phyloP scores from a whole-genome alignment of 2,888 invertebrate species.

The Phengaris arion region DNA sequence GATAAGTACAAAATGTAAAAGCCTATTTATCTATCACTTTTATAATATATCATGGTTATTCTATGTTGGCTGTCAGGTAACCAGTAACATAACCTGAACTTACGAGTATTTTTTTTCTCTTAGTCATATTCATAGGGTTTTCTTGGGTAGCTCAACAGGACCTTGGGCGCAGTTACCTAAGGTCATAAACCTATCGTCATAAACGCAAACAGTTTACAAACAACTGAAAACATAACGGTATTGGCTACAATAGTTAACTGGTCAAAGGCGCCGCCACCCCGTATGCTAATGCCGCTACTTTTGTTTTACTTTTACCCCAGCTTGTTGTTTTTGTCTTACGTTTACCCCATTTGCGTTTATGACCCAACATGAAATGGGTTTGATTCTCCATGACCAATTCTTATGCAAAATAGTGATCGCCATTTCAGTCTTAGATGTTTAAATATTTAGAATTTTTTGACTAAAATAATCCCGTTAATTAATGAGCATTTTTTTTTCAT shows the following conservation, averaged over 20 bases:
- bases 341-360: not conserved
- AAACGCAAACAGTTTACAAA: conserved; percentile 4
- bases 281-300: conserved; percentile 7
- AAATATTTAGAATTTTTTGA: no score
- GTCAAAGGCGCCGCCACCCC: not conserved
- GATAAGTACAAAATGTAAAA: no score
- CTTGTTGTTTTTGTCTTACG: not conserved
- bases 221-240: conserved; percentile 8
- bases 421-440: no score
- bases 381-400: not conserved
- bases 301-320: not conserved
- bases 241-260: not conserved
- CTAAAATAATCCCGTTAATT: no score
- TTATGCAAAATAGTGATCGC: no score
- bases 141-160: not conserved
- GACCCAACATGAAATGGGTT: not conserved
- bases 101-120: not conserved
- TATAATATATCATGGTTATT: no score
- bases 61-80: no score
- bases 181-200: conserved; percentile 5
- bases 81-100: no score
- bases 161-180: not conserved
- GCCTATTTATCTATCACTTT: no score
- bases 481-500: no score
- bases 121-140: not conserved